Base-by-base conservation (phyloP, 2,797 vertebrate genomes). In the Lophius americanus region DNA sequence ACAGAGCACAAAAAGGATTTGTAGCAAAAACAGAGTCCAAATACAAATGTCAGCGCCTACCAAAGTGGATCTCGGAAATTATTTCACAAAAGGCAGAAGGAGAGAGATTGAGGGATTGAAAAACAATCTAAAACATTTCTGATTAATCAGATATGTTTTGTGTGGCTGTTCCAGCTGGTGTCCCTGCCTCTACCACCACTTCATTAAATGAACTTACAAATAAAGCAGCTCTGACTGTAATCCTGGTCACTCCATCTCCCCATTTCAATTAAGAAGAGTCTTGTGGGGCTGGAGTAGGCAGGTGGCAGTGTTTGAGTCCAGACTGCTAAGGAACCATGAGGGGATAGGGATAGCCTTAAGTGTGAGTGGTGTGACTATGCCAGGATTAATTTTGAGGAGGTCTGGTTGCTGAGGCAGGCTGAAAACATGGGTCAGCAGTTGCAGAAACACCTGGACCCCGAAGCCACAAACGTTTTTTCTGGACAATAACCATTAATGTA, bases 121-220 rank as follows among this genome's bases (percentile, higher is more conserved):
- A 79, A 63, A 73, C 71, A 73, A 79, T 75, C 72, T 78, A 68
- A 80, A 80, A 60, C 46, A 9, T 71, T 81, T 55, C 79, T 68
- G 71, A 67, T 76, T 91, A 90, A 93, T 91, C 86, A 81, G 90
- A 91, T 88, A 87, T 86, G 74, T 82, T 79, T 77, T 71, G 72
- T 75, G 62, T 73, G 61, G 75, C 76, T 85, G 85, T 88, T 92
- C 81, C 84, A 88, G 84, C 82, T 91, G 86, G 77, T 76, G 85
- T 84, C 73, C 65, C 71, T 69, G 62, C 64, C 60, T 70, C 71
- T 61, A 53, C 52, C 56, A 47, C 56, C 53, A 72, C 59, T 86
- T 84, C 66, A 72, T 91, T 91, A 88, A 91, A 86, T 82, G 78
- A 84, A 81, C 81, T 85, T 78, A 89, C 85, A 92, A 92, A 92